phyloP scores from a whole-genome alignment of 2,888 invertebrate species.

The Nemoura dubitans region DNA sequence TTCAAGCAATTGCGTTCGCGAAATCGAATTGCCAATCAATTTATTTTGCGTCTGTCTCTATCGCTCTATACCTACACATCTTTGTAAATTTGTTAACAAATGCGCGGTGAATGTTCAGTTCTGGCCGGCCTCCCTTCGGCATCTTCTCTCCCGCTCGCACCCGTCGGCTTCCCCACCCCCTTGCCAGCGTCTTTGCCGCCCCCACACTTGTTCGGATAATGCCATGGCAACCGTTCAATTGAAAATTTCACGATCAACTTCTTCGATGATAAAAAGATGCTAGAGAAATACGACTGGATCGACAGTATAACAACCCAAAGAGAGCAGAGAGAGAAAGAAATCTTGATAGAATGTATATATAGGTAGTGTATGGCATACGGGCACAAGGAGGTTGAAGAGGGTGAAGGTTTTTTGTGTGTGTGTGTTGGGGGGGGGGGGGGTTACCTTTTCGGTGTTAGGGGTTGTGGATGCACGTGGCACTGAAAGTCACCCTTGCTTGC shows the following conservation, averaged over 20 bases:
- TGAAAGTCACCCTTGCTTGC: neutral
- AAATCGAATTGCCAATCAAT: neutral
- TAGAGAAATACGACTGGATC: neutral
- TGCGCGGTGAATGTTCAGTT: neutral
- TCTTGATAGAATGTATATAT: neutral
- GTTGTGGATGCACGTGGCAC: neutral
- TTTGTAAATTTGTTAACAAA: neutral
- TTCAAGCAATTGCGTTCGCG: neutral
- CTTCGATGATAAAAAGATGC: conserved; percentile 18
- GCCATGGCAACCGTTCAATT: conserved; percentile 43
- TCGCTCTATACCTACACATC: too few species aligned
- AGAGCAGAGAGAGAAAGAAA: conserved; percentile 36
- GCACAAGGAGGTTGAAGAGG: neutral
- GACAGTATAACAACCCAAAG: neutral
- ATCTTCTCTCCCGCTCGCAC: neutral
- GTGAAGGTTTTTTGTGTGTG: neutral
- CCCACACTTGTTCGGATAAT: conserved; percentile 33
- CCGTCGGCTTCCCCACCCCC: neutral
- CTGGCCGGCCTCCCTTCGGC: neutral
- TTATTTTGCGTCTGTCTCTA: neutral
- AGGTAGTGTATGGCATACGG: too few species aligned
- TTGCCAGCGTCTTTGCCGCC: neutral
- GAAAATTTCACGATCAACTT: conserved; percentile 46
- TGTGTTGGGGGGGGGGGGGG: too few species aligned
- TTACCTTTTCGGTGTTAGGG: too few species aligned